Percentiles rank a stretch among this genome's conserved stretches.
These are phyloP conservation scores for Frankliniella fusca DNA, from an alignment of 2,888 invertebrate genomes.

Conservation along the genomic window DNA sequence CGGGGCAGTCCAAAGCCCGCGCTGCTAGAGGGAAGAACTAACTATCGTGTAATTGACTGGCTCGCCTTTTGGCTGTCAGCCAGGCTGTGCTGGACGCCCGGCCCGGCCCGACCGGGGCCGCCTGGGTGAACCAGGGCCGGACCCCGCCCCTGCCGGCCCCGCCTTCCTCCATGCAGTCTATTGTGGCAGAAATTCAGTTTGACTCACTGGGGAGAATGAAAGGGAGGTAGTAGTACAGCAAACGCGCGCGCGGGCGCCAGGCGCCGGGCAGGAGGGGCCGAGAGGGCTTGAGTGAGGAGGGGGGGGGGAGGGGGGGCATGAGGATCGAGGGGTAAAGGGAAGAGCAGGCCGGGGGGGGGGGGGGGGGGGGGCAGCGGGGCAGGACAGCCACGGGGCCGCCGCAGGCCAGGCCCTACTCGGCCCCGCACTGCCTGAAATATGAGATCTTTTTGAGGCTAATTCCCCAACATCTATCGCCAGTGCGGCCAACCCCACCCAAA, in stretches of 20 bases:
- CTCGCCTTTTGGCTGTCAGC: background rate
- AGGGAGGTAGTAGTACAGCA: background rate
- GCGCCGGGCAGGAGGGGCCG: background rate
- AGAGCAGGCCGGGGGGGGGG: background rate
- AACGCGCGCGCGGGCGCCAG: background rate
- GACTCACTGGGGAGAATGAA: background rate
- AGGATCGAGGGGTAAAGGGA: background rate
- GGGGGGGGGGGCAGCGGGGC: background rate
- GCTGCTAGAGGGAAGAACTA: background rate
- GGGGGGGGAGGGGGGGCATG: background rate
- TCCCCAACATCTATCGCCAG: background rate
- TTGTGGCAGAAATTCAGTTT: slow-evolving; percentile 15
- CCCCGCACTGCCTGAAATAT: background rate
- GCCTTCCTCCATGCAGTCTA: background rate
- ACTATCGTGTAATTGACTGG: slow-evolving; percentile 10
- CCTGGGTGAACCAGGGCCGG: background rate
- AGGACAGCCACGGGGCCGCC: background rate
- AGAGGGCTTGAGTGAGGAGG: background rate
- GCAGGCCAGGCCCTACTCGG: background rate
- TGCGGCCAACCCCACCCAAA: background rate
- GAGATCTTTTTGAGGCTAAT: slow-evolving; percentile 12
- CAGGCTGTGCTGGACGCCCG: background rate
- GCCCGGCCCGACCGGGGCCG: background rate
- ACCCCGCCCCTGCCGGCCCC: background rate
- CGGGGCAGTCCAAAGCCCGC: background rate